Conservation (phyloP, 1,140 invertebrate genomes). For the Argopecten irradians region DNA sequence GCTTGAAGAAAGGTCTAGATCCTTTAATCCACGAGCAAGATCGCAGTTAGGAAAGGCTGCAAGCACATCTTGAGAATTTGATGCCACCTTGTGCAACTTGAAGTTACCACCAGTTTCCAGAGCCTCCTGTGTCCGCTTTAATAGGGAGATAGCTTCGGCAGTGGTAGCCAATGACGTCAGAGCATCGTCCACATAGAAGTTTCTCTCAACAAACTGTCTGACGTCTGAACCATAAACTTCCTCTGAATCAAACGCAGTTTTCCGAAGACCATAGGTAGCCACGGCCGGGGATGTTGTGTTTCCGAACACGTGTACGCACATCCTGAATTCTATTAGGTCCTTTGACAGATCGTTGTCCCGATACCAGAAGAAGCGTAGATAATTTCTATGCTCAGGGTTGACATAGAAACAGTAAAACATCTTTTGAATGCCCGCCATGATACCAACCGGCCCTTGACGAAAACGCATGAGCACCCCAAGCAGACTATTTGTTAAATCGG, state of each 20-base stretch:
- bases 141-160: too few species aligned
- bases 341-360: conserved; percentile 39
- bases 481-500: conserved; percentile 48
- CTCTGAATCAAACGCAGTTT: conserved; percentile 25
- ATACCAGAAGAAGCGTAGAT: conserved; percentile 52
- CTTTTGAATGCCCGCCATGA: conserved; percentile 46
- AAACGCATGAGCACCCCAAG: conserved; percentile 45
- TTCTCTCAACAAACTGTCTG: too few species aligned
- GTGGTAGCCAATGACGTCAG: too few species aligned
- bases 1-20: too few species aligned
- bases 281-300: conserved; percentile 41
- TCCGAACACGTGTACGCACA: conserved; percentile 59
- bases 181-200: too few species aligned
- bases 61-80: too few species aligned
- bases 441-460: conserved; percentile 28
- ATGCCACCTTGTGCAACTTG: too few species aligned
- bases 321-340: conserved; percentile 49
- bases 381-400: conserved; percentile 43
- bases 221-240: conserved; percentile 32
- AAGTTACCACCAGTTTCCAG: too few species aligned
- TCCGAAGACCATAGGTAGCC: conserved; percentile 41
- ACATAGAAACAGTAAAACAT: conserved; percentile 53
- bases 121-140: too few species aligned
- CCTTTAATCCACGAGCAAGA: too few species aligned
- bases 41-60: too few species aligned